Evolutionary conservation across 2,888 invertebrate genomes (phyloP).

Genomic region (Conomelus anceps): DNA sequence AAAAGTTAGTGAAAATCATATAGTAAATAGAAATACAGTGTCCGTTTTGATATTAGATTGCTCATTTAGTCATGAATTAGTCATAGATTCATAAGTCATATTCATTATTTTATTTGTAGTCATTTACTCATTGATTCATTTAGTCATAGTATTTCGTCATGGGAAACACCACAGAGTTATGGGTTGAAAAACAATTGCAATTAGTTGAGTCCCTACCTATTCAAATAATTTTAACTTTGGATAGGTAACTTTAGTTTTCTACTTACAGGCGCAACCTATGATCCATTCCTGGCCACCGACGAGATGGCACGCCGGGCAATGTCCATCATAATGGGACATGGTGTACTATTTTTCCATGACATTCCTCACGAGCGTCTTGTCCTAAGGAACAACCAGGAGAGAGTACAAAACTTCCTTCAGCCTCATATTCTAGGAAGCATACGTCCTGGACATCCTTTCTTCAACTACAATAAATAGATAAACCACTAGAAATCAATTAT

Average conservation of each 20-base stretch:
- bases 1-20: too few relatives aligned
- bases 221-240: too few relatives aligned
- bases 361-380: slow-evolving; percentile 23
- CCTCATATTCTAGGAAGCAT: slow-evolving; percentile 23
- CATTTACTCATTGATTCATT: too few relatives aligned
- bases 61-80: too few relatives aligned
- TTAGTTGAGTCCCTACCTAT: too few relatives aligned
- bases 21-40: too few relatives aligned
- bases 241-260: background rate
- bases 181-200: too few relatives aligned
- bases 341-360: slow-evolving; percentile 21
- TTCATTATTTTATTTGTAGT: too few relatives aligned
- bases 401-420: slow-evolving; percentile 18
- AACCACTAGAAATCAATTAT: background rate
- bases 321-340: slow-evolving; percentile 16
- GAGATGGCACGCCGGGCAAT: slow-evolving; percentile 14
- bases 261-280: slow-evolving; percentile 16
- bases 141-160: too few relatives aligned
- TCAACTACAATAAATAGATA: background rate
- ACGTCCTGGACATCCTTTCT: slow-evolving; percentile 23
- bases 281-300: slow-evolving; percentile 21
- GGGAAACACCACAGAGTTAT: too few relatives aligned
- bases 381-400: slow-evolving; percentile 18
- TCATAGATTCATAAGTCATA: too few relatives aligned
- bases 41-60: too few relatives aligned